A percentile compares a stretch with the other conserved stretches of the same genome.
Evolutionary conservation across 2,797 vertebrate genomes (phyloP).

Genomic region (Gambusia yucatana): DNA sequence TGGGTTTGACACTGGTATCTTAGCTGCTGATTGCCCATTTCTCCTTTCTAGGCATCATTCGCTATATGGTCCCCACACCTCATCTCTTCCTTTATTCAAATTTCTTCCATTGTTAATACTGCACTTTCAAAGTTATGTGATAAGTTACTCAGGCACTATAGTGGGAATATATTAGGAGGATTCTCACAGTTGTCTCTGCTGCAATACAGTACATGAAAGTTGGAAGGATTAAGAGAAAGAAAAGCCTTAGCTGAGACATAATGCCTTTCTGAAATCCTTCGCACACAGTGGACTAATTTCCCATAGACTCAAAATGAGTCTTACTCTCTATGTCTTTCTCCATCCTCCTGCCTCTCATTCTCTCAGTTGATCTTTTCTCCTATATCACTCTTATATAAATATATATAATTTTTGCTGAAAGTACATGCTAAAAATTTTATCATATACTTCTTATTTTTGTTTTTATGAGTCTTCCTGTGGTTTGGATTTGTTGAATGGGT

Average conservation of each 20-base stretch:
- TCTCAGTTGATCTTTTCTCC: slow-evolving; percentile 10
- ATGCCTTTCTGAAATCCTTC: slow-evolving; percentile 59
- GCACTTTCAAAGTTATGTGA: slow-evolving; percentile 9
- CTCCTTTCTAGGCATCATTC: neutral
- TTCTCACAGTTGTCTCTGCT: slow-evolving; percentile 31
- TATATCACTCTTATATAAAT: slow-evolving; percentile 2
- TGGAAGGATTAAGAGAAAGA: slow-evolving; percentile 53
- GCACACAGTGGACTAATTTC: slow-evolving; percentile 47
- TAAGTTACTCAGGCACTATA: slow-evolving; percentile 14
- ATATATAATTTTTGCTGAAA: neutral
- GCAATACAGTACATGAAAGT: slow-evolving; percentile 32
- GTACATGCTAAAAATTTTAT: neutral
- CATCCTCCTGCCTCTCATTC: slow-evolving; percentile 2
- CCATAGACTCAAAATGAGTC: slow-evolving; percentile 21
- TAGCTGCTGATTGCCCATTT: neutral
- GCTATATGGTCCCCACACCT: neutral
- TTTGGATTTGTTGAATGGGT: neutral
- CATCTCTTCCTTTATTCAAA: neutral
- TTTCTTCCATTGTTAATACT: neutral
- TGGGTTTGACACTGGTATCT: neutral
- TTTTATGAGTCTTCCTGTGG: neutral
- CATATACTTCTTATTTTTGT: neutral
- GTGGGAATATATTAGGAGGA: slow-evolving; percentile 43
- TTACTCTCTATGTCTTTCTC: slow-evolving; percentile 20
- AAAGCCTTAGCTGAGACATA: slow-evolving; percentile 50